A percentile compares a stretch with the other conserved stretches of the same genome.
These are phyloP conservation scores for Cephus spinipes DNA, from an alignment of 2,888 invertebrate genomes.

Conservation along the genomic window DNA sequence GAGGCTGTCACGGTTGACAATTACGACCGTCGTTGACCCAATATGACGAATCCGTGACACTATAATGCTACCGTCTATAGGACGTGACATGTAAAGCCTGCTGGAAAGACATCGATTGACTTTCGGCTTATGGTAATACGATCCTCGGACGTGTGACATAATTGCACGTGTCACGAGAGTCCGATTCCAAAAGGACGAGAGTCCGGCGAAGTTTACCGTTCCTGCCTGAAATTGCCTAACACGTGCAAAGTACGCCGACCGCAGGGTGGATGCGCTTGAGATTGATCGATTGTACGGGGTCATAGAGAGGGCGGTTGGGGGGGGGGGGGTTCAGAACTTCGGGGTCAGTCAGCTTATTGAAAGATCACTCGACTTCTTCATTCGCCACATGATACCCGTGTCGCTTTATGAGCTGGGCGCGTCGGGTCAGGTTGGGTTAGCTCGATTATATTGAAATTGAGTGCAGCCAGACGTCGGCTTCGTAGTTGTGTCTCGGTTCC, in stretches of 20 bases:
- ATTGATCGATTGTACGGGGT: constrained; percentile 11
- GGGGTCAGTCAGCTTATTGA: constrained; percentile 18
- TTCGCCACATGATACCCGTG: constrained; percentile 3
- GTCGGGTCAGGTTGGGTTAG: constrained; percentile 17
- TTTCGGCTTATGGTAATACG: not conserved
- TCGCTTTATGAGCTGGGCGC: constrained; percentile 19
- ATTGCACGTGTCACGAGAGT: not conserved
- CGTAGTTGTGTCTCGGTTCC: not conserved
- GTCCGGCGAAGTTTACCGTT: not conserved
- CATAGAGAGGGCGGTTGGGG: not conserved
- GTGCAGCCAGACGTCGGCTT: constrained; percentile 10
- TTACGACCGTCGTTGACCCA: not conserved
- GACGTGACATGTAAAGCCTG: not conserved
- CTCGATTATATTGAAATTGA: constrained; percentile 17
- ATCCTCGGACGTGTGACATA: not conserved
- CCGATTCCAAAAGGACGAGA: not conserved
- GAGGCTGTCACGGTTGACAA: not conserved
- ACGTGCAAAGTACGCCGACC: not conserved
- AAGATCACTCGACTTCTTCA: constrained; percentile 19
- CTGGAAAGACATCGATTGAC: not conserved
- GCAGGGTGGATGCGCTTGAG: not conserved
- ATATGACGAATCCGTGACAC: not conserved
- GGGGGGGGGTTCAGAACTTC: too few relatives aligned
- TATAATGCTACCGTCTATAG: not conserved
- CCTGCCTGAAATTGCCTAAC: not conserved